Percentiles rank a stretch among this genome's conserved stretches.
Evolutionary conservation across 2,113 vertebrate genomes (phyloP).

Genomic region (Marmota flaviventris): DNA sequence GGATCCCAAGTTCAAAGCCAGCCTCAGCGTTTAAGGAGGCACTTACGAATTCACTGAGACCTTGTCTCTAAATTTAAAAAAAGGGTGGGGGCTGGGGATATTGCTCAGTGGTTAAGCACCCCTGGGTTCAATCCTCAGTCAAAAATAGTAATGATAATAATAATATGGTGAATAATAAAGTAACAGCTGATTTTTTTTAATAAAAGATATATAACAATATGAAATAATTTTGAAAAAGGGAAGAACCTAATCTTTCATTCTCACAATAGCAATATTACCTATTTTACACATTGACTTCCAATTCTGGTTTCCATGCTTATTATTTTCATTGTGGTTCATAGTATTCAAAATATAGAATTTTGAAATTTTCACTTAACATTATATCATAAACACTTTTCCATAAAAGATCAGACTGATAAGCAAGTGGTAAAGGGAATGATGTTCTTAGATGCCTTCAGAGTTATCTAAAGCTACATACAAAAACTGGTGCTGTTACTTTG

Average conservation of each 20-base stretch:
- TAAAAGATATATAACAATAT: background rate
- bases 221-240: slow-evolving; percentile 51
- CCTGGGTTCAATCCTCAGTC: no score
- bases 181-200: background rate
- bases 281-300: slow-evolving; percentile 23
- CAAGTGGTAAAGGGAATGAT: background rate
- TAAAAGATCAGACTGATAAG: slow-evolving; percentile 12
- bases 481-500: slow-evolving; percentile 19
- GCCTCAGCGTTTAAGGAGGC: no score
- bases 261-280: slow-evolving; percentile 5
- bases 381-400: background rate
- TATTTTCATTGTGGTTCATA: slow-evolving; percentile 8
- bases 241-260: background rate
- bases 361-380: slow-evolving; percentile 40
- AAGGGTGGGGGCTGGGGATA: no score
- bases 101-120: no score
- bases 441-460: background rate
- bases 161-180: background rate
- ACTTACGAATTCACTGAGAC: no score
- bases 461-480: slow-evolving; percentile 17
- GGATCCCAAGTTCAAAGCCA: no score
- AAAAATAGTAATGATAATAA: no score
- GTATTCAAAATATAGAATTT: slow-evolving; percentile 31
- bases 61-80: no score
- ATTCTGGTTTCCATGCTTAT: background rate